A percentile compares a stretch with the other conserved stretches of the same genome.
Conservation (phyloP, 1,140 invertebrate genomes). For the Heliothis subflexa region DNA sequence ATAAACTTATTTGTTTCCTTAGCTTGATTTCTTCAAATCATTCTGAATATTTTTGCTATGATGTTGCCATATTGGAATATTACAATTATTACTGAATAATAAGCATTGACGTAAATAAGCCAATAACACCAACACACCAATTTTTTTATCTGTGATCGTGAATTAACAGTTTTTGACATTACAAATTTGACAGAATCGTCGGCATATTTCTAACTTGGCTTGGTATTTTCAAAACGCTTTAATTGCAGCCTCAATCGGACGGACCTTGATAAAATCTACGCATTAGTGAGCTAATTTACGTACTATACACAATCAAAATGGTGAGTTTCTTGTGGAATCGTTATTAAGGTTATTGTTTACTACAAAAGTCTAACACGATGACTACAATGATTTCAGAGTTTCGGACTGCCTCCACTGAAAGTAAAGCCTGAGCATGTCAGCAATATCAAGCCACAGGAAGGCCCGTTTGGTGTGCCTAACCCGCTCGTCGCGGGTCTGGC, state of each 20-base stretch:
- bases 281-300: not conserved
- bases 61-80: too few species aligned
- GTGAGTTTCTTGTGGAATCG: not conserved
- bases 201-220: conserved; percentile 4
- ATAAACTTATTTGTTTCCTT: too few species aligned
- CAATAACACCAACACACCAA: not conserved
- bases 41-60: too few species aligned
- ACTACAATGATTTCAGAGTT: conserved; percentile 84
- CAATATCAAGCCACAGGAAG: conserved; percentile 70
- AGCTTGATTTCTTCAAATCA: too few species aligned
- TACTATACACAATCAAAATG: conserved; percentile 25
- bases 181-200: conserved; percentile 7
- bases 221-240: conserved; percentile 14
- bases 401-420: conserved; percentile 85
- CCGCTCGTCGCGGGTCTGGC: conserved; percentile 84
- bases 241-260: not conserved
- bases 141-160: conserved; percentile 48
- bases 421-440: conserved; percentile 74
- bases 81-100: too few species aligned
- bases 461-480: conserved; percentile 85
- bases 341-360: not conserved
- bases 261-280: not conserved
- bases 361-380: not conserved
- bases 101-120: too few species aligned
- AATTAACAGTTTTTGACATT: conserved; percentile 55